Evolutionary conservation across 2,113 vertebrate species (phyloP).

Genomic region (Perognathus longimembris): DNA sequence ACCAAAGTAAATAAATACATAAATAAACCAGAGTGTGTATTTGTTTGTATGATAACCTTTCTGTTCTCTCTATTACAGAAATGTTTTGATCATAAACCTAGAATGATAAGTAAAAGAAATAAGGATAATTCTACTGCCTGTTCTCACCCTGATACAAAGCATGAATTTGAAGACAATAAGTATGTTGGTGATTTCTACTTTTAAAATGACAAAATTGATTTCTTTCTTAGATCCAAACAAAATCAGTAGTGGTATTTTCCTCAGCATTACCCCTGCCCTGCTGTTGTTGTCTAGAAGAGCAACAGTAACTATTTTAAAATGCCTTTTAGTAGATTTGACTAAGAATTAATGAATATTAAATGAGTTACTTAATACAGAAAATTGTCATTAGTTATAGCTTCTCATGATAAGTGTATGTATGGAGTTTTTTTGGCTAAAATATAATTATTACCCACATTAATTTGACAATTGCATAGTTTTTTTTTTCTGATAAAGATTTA

Average conservation of each 20-base stretch:
- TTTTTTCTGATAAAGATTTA: constrained; percentile 29
- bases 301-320: constrained; percentile 1
- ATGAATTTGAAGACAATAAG: constrained; percentile 97
- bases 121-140: constrained; percentile 94
- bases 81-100: constrained; percentile 99
- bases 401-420: not conserved
- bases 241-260: not conserved
- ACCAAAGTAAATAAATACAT: no score
- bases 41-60: constrained; percentile 61
- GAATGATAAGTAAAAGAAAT: constrained; percentile 99
- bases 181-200: constrained; percentile 86
- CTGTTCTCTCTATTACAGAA: constrained; percentile 89
- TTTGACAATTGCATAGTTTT: not conserved
- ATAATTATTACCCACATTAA: not conserved
- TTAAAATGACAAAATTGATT: constrained; percentile 34
- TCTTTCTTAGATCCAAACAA: constrained; percentile 10
- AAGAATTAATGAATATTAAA: constrained; percentile 1
- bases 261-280: not conserved
- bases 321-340: constrained; percentile 17
- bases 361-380: constrained; percentile 31
- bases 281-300: constrained; percentile 32
- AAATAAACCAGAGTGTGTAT: constrained; percentile 17
- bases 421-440: not conserved
- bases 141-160: constrained; percentile 96
- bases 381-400: constrained; percentile 6